Evolutionary conservation across 1,140 invertebrate genomes (phyloP).

Genomic region (Drosophila sturtevanti): DNA sequence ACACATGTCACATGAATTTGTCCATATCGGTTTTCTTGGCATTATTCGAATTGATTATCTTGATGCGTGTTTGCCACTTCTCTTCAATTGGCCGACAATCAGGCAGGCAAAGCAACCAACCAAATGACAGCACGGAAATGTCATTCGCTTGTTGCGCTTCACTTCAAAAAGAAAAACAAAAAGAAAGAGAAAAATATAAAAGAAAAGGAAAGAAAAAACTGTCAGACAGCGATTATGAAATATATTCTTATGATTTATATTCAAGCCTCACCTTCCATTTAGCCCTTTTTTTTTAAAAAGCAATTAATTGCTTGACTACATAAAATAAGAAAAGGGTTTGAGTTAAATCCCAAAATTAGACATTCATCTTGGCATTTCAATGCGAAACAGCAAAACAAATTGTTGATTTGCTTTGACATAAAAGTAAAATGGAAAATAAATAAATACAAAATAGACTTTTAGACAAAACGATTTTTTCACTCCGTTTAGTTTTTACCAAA

Average conservation of each 20-base stretch:
- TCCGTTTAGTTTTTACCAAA: not conserved
- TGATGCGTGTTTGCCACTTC: slow-evolving; percentile 13
- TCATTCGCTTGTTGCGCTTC: slow-evolving; percentile 32
- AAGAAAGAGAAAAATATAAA: not conserved
- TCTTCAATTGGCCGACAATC: slow-evolving; percentile 26
- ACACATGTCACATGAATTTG: slow-evolving; percentile 3
- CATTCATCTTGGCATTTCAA: slow-evolving; percentile 47
- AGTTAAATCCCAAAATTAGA: slow-evolving; percentile 40
- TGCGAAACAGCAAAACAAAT: slow-evolving; percentile 68
- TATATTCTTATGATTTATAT: slow-evolving; percentile 42
- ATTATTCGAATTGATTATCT: slow-evolving; percentile 21
- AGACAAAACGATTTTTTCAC: slow-evolving; percentile 20
- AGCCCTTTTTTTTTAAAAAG: slow-evolving; percentile 30
- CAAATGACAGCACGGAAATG: slow-evolving; percentile 32
- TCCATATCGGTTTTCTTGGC: not conserved
- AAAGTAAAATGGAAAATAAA: slow-evolving; percentile 30
- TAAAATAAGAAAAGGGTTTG: slow-evolving; percentile 26
- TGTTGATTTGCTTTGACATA: slow-evolving; percentile 67
- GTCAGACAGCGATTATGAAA: slow-evolving; percentile 42
- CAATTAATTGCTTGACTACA: slow-evolving; percentile 44
- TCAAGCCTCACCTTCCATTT: slow-evolving; percentile 36
- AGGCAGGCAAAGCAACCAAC: not conserved
- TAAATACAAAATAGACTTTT: slow-evolving; percentile 29
- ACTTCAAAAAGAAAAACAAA: slow-evolving; percentile 19
- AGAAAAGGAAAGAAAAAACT: not conserved